A percentile compares a stretch with the other conserved stretches of the same genome.
Conservation (phyloP, 2,797 vertebrate species). For the Anniella stebbinsi region DNA sequence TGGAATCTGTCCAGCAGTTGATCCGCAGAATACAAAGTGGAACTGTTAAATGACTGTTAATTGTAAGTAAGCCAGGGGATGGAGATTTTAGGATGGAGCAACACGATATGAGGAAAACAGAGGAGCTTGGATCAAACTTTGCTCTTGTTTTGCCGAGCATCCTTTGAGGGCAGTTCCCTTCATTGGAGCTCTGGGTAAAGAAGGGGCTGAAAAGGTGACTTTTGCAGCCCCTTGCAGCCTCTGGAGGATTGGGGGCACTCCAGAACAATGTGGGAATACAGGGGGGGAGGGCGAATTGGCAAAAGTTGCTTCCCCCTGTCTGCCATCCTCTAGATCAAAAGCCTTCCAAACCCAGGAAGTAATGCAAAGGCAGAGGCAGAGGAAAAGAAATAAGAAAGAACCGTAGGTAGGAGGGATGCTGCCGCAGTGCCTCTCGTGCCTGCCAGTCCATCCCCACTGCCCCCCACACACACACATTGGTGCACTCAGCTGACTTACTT, state of each 20-base stretch:
- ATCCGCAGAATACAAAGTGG: not conserved
- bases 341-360: not conserved
- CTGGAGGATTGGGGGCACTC: not conserved
- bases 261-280: not conserved
- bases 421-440: no score
- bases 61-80: not conserved
- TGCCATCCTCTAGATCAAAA: not conserved
- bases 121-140: not conserved
- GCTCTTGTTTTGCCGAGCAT: not conserved
- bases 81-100: not conserved
- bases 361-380: no score
- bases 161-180: not conserved
- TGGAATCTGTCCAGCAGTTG: no score
- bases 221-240: not conserved
- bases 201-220: not conserved
- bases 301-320: not conserved
- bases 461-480: no score
- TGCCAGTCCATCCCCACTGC: no score
- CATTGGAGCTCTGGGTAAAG: not conserved
- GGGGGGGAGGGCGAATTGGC: not conserved
- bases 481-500: no score
- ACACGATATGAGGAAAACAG: not conserved
- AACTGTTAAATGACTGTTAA: not conserved
- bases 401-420: no score
- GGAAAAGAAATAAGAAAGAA: no score